Conservation (phyloP, 2,888 invertebrate species). For the Lasioglossum pauxillum region DNA sequence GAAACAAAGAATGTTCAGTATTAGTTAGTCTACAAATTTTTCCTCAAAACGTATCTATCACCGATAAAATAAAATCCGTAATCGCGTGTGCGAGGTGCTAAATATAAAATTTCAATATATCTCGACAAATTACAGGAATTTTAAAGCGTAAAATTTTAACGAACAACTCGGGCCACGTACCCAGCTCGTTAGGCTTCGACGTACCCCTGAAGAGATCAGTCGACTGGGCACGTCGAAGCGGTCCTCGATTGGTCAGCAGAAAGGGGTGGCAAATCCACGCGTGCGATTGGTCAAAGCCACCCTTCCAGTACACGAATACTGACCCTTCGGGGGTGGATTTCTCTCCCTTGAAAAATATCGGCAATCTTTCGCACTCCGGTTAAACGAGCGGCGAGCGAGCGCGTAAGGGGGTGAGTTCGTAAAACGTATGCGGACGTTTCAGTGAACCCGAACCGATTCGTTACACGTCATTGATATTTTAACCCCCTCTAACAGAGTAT, state of each 20-base stretch:
- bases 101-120: conserved; percentile 8
- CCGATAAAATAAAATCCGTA: background rate
- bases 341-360: conserved; percentile 64
- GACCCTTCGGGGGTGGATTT: conserved; percentile 79
- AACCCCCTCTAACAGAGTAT: background rate
- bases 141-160: conserved; percentile 52
- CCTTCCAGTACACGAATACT: conserved; percentile 80
- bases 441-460: conserved; percentile 38
- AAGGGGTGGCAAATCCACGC: conserved; percentile 80
- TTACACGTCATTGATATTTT: conserved; percentile 21
- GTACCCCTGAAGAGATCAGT: conserved; percentile 39
- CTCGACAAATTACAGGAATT: conserved; percentile 29
- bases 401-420: conserved; percentile 21
- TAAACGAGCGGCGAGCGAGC: conserved; percentile 34
- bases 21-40: background rate
- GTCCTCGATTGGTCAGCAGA: conserved; percentile 81
- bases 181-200: conserved; percentile 45
- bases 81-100: background rate
- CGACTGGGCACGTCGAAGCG: conserved; percentile 56
- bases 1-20: background rate
- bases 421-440: conserved; percentile 42
- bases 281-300: conserved; percentile 81
- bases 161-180: conserved; percentile 26
- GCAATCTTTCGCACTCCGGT: conserved; percentile 47
- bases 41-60: background rate